Conservation (phyloP, 2,888 invertebrate species). For the Acleris cristana region DNA sequence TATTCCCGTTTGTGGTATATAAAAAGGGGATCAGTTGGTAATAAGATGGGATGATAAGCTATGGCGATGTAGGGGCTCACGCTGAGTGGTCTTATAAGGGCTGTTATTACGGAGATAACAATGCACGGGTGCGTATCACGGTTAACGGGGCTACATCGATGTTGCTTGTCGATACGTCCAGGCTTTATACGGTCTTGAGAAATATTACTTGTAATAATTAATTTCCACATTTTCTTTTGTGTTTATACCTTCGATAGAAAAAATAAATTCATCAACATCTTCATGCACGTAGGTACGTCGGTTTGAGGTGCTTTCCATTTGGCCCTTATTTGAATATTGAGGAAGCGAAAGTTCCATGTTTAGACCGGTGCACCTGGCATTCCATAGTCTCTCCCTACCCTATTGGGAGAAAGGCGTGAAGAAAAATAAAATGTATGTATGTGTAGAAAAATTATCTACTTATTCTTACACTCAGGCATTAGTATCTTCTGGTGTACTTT, state of each 20-base stretch:
- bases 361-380: too few relatives aligned
- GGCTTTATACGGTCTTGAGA: slow-evolving; percentile 11
- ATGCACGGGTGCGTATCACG: slow-evolving; percentile 29
- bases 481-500: too few relatives aligned
- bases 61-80: slow-evolving; percentile 37
- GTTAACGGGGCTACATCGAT: slow-evolving; percentile 24
- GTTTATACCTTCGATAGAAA: background rate
- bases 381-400: too few relatives aligned
- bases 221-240: background rate
- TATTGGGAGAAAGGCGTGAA: too few relatives aligned
- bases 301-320: too few relatives aligned
- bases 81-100: slow-evolving; percentile 38
- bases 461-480: too few relatives aligned
- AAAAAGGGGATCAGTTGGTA: slow-evolving; percentile 73
- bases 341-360: too few relatives aligned
- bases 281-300: too few relatives aligned
- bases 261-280: too few relatives aligned
- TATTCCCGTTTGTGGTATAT: slow-evolving; percentile 74
- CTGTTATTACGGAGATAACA: slow-evolving; percentile 37
- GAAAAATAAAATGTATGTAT: too few relatives aligned
- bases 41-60: slow-evolving; percentile 61
- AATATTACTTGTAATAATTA: slow-evolving; percentile 16
- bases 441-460: too few relatives aligned
- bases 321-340: too few relatives aligned
- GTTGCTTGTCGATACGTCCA: slow-evolving; percentile 20